phyloP scores from a whole-genome alignment of 37 sponge, comb jelly and placozoan species.

The Chondrosia reniformis region DNA sequence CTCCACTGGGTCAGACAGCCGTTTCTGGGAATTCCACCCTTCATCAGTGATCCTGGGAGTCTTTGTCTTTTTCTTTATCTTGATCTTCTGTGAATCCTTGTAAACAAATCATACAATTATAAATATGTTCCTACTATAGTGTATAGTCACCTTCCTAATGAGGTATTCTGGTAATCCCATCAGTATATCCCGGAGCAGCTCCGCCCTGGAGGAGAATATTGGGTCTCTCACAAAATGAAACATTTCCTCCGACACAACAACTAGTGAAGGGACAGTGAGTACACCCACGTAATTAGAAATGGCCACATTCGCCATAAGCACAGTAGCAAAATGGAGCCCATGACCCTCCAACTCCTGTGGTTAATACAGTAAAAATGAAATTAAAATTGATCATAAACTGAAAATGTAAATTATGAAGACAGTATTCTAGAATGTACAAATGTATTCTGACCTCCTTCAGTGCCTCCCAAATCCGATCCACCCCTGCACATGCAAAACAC shows the following conservation, averaged over 20 bases:
- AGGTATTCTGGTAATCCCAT: too few relatives aligned
- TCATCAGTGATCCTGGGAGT: too few relatives aligned
- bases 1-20: too few relatives aligned
- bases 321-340: constrained; percentile 50
- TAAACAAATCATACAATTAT: too few relatives aligned
- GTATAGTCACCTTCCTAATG: too few relatives aligned
- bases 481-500: constrained; percentile 41
- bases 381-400: not conserved
- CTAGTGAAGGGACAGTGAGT: constrained; percentile 43
- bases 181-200: too few relatives aligned
- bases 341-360: not conserved
- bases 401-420: not conserved
- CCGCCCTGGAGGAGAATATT: too few relatives aligned
- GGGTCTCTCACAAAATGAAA: too few relatives aligned
- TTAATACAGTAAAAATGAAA: not conserved
- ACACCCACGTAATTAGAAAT: constrained; percentile 41
- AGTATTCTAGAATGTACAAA: not conserved
- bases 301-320: constrained; percentile 15
- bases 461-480: constrained; percentile 39
- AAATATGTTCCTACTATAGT: too few relatives aligned
- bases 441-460: constrained; percentile 43
- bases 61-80: too few relatives aligned
- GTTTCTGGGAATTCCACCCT: too few relatives aligned
- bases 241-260: constrained; percentile 38
- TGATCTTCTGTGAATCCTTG: too few relatives aligned